These are phyloP conservation scores for Sebastiscus tertius DNA, from an alignment of 2,797 vertebrate species.

Conservation along the genomic window DNA sequence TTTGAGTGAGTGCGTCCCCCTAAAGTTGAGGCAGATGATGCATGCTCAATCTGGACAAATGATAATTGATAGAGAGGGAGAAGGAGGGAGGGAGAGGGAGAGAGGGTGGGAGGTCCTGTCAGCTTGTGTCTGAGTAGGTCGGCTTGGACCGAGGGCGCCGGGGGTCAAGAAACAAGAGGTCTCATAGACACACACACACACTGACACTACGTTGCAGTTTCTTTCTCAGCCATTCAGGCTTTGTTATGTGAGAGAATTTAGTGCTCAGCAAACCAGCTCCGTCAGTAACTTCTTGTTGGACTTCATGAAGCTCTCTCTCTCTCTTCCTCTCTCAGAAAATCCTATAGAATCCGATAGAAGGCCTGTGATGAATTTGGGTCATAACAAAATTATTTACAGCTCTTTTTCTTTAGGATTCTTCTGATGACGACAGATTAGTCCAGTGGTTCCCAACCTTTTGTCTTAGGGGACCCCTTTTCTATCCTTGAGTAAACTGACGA, in stretches of 20 bases:
- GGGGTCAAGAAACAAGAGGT: slow-evolving; percentile 77
- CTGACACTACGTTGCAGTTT: slow-evolving; percentile 35
- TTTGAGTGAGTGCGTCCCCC: slow-evolving; percentile 62
- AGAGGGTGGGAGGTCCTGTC: slow-evolving; percentile 72
- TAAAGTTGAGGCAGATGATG: slow-evolving; percentile 64
- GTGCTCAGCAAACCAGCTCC: slow-evolving; percentile 73
- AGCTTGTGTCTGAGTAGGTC: slow-evolving; percentile 66
- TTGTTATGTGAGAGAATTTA: slow-evolving; percentile 83
- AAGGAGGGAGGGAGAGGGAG: slow-evolving; percentile 5
- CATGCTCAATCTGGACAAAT: slow-evolving; percentile 62
- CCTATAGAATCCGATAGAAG: not conserved
- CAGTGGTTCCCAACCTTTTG: no score
- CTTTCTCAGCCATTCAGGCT: slow-evolving; percentile 78
- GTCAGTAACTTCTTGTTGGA: slow-evolving; percentile 62
- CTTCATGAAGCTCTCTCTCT: slow-evolving; percentile 60
- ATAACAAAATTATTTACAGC: not conserved
- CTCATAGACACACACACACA: slow-evolving; percentile 34
- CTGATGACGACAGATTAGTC: not conserved
- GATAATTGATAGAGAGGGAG: slow-evolving; percentile 64
- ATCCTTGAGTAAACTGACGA: no score
- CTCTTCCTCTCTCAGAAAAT: slow-evolving; percentile 4
- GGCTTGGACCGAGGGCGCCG: slow-evolving; percentile 54
- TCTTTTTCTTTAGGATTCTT: not conserved
- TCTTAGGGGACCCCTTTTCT: no score
- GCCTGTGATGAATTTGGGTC: not conserved